Base-by-base conservation (phyloP, 1,140 invertebrate species). In the Melitaea cinxia region DNA sequence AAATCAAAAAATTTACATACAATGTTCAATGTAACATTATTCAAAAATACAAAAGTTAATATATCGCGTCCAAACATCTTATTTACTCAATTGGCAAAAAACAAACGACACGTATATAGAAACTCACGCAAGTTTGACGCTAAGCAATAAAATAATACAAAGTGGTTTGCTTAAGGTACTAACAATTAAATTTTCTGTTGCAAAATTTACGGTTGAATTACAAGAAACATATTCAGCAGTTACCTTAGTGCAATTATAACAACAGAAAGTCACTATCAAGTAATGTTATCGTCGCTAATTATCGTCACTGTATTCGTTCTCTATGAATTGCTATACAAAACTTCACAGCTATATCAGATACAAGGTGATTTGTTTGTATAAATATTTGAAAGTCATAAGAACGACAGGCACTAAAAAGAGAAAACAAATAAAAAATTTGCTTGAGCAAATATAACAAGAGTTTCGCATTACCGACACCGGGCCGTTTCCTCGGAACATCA, bases 401-500 rank as follows among this genome's bases (percentile, higher is more conserved):
- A 15, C 15, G 10, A 30, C 15, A 54, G n/a, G 5, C 30, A 47
- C 9, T 47, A 47, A 26, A 73, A 84, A 84, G 78, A 81, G 82
- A 88, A 88, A 88, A 78, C 74, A 37, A 35, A 72, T 42, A 73
- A 72, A 71, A 49, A 71, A 81, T 75, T 78, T 74, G 74, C 75
- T 80, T 85, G 70, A 76, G 81, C 77, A 83, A 83, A 85, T 85
- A 83, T 79, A 81, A 80, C 73, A 78, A 73, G 65, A 73, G 80
- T 79, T 86, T 80, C 63, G 72, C 73, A 75, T 75, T 72, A 70
- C 42, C 72, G 57, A 62, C 72, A 70, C 42, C 72, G 57, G 64
- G 73, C 78, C 75, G 72, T 82, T 84, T 84, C 76, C 68, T 71
- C 75, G 73, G 70, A 73, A 73, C 68, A 58, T 71, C 72, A 72